phyloP scores from a whole-genome alignment of 2,113 vertebrate genomes.

The Rynchops niger region DNA sequence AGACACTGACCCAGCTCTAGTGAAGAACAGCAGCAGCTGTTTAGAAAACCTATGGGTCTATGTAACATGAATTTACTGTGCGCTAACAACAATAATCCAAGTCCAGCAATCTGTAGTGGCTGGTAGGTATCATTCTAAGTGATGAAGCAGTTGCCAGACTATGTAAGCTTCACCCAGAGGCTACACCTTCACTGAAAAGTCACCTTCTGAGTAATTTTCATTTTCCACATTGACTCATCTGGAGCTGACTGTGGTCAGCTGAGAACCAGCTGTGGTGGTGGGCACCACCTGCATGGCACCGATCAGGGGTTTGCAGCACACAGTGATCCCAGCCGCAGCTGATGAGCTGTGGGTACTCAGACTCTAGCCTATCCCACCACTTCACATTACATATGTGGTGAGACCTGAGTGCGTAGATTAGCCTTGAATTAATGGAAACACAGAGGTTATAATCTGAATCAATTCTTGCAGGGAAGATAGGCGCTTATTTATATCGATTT shows the following conservation, averaged over 20 bases:
- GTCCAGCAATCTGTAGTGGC: not conserved
- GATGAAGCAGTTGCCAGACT: not conserved
- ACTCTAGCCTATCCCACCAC: not conserved
- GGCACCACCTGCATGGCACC: not conserved
- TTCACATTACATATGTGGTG: not conserved
- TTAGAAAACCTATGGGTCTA: not conserved
- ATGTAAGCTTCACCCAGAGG: not conserved
- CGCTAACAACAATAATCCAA: not conserved
- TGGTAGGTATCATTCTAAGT: not conserved
- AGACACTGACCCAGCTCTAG: not conserved
- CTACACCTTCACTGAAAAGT: not conserved
- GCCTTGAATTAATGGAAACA: not conserved
- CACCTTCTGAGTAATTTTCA: not conserved
- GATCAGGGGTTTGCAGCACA: not conserved
- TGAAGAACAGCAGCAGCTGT: not conserved
- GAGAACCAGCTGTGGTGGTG: not conserved
- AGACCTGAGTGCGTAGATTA: not conserved
- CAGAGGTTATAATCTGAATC: not conserved
- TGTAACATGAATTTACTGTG: not conserved
- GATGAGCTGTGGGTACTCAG: not conserved
- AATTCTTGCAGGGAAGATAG: not conserved
- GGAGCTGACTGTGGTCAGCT: not conserved
- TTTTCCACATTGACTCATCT: not conserved
- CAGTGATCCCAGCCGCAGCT: not conserved
- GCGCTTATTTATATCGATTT: not conserved